These are phyloP conservation scores for Lomographa bimaculata DNA, from an alignment of 2,888 invertebrate species.

Conservation along the genomic window DNA sequence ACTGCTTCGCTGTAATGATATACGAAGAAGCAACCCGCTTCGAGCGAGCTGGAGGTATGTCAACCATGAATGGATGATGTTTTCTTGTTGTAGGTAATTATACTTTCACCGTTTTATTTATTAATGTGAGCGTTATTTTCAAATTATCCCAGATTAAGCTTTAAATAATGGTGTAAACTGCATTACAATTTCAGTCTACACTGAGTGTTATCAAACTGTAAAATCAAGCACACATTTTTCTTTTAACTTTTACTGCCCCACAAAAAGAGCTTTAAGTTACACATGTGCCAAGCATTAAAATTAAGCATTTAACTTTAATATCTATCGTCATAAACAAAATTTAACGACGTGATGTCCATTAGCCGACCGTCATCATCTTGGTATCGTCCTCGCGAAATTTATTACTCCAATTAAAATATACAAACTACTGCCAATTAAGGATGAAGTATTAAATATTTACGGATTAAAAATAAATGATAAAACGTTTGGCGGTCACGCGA, in stretches of 20 bases:
- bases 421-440: constrained; percentile 33
- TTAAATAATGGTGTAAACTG: too few species aligned
- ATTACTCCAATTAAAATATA: constrained; percentile 33
- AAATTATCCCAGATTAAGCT: too few species aligned
- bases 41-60: too few species aligned
- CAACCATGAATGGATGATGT: too few species aligned
- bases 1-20: too few species aligned
- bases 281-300: constrained; percentile 13
- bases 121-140: too few species aligned
- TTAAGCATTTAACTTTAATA: constrained; percentile 12
- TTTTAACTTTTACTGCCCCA: constrained; percentile 9
- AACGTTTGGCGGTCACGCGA: constrained; percentile 12
- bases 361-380: constrained; percentile 26
- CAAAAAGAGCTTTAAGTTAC: constrained; percentile 4
- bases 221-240: too few species aligned
- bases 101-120: too few species aligned
- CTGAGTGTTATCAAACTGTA: too few species aligned
- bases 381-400: constrained; percentile 29
- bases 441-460: constrained; percentile 22
- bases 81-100: too few species aligned
- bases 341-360: constrained; percentile 27
- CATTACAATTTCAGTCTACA: too few species aligned
- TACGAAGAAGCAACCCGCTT: too few species aligned
- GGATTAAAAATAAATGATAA: constrained; percentile 13
- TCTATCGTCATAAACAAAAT: constrained; percentile 11